Evolutionary conservation across 2,113 vertebrate genomes (phyloP).

Genomic region (Coptodon bakossiorum): DNA sequence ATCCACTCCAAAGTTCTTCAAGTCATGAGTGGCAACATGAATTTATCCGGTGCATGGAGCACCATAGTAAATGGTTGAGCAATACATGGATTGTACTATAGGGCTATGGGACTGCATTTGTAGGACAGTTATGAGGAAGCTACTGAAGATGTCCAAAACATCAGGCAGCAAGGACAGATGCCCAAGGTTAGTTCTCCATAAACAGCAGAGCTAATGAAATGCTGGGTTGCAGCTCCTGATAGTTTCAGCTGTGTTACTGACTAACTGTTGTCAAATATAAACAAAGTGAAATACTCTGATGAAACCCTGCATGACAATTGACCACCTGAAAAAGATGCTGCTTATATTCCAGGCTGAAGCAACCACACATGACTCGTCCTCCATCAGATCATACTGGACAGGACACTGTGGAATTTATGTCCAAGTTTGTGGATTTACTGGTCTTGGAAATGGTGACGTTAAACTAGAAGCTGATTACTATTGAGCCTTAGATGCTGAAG

Average conservation of each 20-base stretch:
- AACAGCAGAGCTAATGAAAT: not conserved
- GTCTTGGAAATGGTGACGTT: not conserved
- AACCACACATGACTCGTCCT: not conserved
- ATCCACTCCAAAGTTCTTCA: not conserved
- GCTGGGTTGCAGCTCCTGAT: not conserved
- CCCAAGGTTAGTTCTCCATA: not conserved
- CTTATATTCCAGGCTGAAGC: not conserved
- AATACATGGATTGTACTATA: not conserved
- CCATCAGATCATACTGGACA: not conserved
- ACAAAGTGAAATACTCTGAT: not conserved
- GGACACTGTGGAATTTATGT: not conserved
- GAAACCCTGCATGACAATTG: not conserved
- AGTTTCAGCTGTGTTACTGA: not conserved
- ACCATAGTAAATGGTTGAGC: not conserved
- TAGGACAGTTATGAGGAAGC: not conserved
- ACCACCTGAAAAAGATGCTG: fast-evolving
- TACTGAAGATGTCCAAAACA: not conserved
- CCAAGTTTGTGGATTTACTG: not conserved
- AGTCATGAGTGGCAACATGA: not conserved
- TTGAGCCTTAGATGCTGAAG: not conserved
- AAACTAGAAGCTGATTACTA: not conserved
- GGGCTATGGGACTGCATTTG: not conserved
- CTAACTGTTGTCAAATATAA: not conserved
- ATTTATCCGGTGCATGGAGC: not conserved
- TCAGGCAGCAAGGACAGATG: not conserved